A percentile compares a stretch with the other conserved stretches of the same genome.
These are phyloP conservation scores for Geophilus truncorum DNA, from an alignment of 2,888 invertebrate genomes.

Conservation along the genomic window DNA sequence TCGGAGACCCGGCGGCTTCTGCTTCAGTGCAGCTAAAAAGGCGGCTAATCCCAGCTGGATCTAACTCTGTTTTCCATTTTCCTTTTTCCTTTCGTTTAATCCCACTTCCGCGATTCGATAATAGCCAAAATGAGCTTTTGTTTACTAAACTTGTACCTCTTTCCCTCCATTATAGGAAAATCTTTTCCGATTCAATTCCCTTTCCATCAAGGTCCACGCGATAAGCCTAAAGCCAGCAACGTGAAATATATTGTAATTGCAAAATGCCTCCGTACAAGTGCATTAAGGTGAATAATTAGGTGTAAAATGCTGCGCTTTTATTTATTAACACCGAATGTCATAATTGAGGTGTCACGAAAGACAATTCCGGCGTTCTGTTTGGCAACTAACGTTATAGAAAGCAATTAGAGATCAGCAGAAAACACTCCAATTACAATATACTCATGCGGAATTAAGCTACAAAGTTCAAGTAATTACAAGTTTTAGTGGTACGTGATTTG, in stretches of 20 bases:
- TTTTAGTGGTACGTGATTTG: not conserved
- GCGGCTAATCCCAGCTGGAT: not conserved
- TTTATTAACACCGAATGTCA: not conserved
- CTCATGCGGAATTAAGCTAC: not conserved
- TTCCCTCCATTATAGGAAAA: too few species aligned
- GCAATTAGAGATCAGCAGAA: constrained; percentile 6
- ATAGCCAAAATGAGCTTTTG: too few species aligned
- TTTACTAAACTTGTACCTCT: too few species aligned
- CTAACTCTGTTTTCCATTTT: not conserved
- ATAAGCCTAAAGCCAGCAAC: too few species aligned
- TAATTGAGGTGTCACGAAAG: not conserved
- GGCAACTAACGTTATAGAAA: not conserved
- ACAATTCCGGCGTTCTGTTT: not conserved
- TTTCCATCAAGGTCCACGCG: too few species aligned
- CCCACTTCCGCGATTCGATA: too few species aligned
- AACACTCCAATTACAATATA: not conserved
- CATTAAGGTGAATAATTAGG: not conserved
- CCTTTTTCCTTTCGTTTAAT: not conserved
- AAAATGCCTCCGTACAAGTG: too few species aligned
- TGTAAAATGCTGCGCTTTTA: not conserved
- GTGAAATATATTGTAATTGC: too few species aligned
- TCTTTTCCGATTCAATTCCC: too few species aligned
- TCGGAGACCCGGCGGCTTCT: not conserved
- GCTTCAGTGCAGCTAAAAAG: not conserved
- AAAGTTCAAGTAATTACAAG: constrained; percentile 8